Conservation (phyloP, 2,888 invertebrate species). For the Chrysomela aeneicollis region DNA sequence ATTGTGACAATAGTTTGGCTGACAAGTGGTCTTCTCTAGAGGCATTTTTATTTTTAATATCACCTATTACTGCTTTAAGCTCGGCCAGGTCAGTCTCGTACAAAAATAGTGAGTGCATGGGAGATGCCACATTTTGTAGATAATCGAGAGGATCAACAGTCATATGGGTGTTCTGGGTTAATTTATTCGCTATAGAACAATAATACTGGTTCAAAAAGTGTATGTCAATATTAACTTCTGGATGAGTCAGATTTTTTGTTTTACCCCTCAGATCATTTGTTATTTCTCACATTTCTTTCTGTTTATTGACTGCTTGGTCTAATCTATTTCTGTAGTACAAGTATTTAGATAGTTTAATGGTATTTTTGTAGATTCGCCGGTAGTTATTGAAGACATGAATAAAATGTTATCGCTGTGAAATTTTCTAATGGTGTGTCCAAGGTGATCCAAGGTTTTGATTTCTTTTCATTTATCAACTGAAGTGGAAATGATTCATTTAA, state of each 20-base stretch:
- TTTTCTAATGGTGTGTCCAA: background rate
- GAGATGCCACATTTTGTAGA: background rate
- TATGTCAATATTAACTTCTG: background rate
- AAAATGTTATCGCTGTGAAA: background rate
- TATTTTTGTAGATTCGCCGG: background rate
- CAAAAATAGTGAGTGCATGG: background rate
- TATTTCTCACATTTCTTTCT: background rate
- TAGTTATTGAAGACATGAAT: too few species aligned
- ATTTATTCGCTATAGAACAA: background rate
- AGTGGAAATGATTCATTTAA: background rate
- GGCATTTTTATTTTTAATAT: background rate
- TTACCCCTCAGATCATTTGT: too few species aligned
- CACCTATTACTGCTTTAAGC: background rate
- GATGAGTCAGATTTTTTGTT: too few species aligned
- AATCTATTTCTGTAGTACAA: too few species aligned
- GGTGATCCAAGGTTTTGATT: background rate
- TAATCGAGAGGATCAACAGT: background rate
- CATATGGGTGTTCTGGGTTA: background rate
- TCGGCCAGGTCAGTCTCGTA: background rate
- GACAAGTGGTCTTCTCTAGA: background rate
- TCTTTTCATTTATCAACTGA: background rate
- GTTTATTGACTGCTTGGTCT: background rate
- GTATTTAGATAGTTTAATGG: background rate
- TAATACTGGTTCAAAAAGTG: background rate
- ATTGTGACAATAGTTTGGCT: background rate